phyloP scores from a whole-genome alignment of 2,113 vertebrate species.

The Arenaria interpres region DNA sequence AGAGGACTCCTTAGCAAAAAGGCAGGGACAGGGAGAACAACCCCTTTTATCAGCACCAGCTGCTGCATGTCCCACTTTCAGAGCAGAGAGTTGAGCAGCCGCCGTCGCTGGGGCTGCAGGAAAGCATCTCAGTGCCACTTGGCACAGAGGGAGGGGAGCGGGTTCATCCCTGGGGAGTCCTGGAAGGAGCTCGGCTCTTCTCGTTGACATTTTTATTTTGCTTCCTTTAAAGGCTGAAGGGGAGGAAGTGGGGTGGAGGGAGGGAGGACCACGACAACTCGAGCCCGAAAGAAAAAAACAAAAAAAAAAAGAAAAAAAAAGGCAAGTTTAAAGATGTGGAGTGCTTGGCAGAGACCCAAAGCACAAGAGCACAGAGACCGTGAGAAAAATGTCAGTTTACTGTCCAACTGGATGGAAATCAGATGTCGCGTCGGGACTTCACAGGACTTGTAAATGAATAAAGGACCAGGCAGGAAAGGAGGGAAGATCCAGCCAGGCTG shows the following conservation, averaged over 20 bases:
- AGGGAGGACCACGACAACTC: neutral
- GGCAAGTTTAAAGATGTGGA: conserved; percentile 20
- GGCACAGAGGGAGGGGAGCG: neutral
- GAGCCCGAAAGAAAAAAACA: neutral
- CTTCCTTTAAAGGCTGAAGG: conserved; percentile 23
- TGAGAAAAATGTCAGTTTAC: conserved; percentile 67
- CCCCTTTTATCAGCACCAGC: neutral
- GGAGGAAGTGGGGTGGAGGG: neutral
- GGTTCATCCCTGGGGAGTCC: neutral
- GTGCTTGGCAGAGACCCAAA: conserved; percentile 55
- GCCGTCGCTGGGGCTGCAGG: neutral
- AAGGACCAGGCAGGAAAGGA: neutral
- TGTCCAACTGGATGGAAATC: conserved; percentile 44
- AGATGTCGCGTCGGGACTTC: neutral
- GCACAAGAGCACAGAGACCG: conserved; percentile 60
- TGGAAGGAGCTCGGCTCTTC: neutral
- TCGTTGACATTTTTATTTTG: neutral
- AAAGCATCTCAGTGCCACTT: neutral
- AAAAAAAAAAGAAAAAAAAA: neutral
- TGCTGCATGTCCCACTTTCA: neutral
- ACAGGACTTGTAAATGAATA: neutral
- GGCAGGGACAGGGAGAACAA: neutral
- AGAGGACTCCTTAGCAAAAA: neutral
- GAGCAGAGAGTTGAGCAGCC: neutral
- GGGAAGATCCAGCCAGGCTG: neutral